phyloP scores from a whole-genome alignment of 2,888 invertebrate genomes.

The Tenthredo scrophulariae region DNA sequence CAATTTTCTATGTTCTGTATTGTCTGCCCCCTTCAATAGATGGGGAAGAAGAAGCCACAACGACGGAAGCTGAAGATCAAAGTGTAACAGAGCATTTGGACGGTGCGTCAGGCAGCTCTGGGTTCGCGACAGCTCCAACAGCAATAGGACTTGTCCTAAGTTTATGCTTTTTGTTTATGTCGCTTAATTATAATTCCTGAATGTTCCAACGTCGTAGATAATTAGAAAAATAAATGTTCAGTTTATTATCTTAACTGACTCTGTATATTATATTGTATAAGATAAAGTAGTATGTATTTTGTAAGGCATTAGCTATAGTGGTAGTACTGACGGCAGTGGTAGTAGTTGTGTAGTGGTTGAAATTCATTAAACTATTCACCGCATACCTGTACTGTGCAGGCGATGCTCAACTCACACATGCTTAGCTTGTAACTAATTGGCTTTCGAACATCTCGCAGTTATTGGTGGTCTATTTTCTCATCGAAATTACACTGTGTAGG shows the following conservation, averaged over 20 bases:
- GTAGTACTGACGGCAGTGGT: conserved; percentile 5
- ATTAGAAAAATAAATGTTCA: conserved; percentile 30
- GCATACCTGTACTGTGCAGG: background rate
- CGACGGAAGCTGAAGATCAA: conserved; percentile 12
- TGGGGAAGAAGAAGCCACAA: background rate
- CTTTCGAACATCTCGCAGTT: background rate
- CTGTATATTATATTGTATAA: conserved; percentile 10
- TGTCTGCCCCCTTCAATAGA: background rate
- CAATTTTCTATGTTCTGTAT: background rate
- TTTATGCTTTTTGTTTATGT: conserved; percentile 32
- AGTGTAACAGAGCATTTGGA: background rate
- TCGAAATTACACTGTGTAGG: background rate
- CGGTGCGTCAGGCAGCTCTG: background rate
- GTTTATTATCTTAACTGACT: background rate
- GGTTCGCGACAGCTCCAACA: background rate
- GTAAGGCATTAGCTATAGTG: background rate
- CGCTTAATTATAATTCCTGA: conserved; percentile 13
- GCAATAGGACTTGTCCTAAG: background rate
- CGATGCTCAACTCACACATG: background rate
- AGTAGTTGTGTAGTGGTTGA: background rate
- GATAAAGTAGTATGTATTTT: conserved; percentile 11
- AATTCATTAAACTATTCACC: background rate
- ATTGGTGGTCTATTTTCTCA: background rate
- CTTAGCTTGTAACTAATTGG: background rate
- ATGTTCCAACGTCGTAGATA: conserved; percentile 8